Conservation (phyloP, 1,140 invertebrate species). For the Drosophila subobscura region DNA sequence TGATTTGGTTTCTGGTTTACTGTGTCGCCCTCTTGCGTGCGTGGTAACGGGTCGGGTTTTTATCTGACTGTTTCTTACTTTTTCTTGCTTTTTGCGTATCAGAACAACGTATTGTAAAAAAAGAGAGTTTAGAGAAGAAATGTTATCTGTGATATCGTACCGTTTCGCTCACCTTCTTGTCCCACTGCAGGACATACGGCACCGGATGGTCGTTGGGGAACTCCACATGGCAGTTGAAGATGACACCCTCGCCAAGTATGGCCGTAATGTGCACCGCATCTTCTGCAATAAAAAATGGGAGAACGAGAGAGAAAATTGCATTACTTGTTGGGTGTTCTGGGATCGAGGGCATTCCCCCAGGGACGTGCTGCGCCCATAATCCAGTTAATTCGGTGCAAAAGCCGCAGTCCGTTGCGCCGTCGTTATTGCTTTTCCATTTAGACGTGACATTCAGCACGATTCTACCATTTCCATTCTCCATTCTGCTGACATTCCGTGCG, state of each 20-base stretch:
- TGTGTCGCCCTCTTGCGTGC: slow-evolving; percentile 38
- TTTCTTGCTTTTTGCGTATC: slow-evolving; percentile 77
- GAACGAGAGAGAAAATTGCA: slow-evolving; percentile 1
- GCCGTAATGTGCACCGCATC: slow-evolving; percentile 98
- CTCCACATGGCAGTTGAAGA: slow-evolving; percentile 98
- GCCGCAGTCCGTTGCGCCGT: slow-evolving; percentile 24
- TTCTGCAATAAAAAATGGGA: slow-evolving; percentile 85
- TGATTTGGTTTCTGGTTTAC: slow-evolving; percentile 2
- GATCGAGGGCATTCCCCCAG: neutral
- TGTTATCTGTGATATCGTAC: slow-evolving; percentile 88
- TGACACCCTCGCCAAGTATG: slow-evolving; percentile 96
- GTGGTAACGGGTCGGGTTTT: too few relatives aligned
- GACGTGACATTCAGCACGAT: slow-evolving; percentile 72
- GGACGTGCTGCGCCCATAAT: slow-evolving; percentile 54
- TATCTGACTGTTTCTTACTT: slow-evolving; percentile 66
- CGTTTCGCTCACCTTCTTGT: slow-evolving; percentile 98
- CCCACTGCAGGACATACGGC: slow-evolving; percentile 98
- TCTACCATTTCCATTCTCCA: slow-evolving; percentile 3
- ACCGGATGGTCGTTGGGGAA: slow-evolving; percentile 96
- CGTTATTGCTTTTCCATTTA: slow-evolving; percentile 45
- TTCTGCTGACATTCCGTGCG: slow-evolving; percentile 2
- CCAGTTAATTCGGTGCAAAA: slow-evolving; percentile 44
- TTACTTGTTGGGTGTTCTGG: neutral
- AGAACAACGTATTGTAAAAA: slow-evolving; percentile 81
- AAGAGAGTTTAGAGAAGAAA: slow-evolving; percentile 88